Evolutionary conservation across 2,888 invertebrate genomes (phyloP).

Genomic region (Ectobius pallidus): DNA sequence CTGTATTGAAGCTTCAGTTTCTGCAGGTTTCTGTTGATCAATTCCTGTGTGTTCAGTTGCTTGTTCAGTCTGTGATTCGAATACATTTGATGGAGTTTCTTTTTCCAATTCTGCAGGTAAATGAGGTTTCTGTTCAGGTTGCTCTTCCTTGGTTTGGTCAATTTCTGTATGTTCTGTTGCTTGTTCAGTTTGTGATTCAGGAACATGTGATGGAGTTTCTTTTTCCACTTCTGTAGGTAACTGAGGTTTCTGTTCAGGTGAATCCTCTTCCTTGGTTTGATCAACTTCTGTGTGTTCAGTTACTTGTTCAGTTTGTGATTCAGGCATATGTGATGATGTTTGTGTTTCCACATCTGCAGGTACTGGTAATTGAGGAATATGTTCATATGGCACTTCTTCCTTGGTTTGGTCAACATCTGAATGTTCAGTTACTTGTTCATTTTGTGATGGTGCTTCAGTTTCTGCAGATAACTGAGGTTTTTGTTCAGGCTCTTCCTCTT

Average conservation of each 20-base stretch:
- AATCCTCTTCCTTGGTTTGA: not conserved
- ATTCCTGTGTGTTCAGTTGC: not conserved
- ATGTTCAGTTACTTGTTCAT: slow-evolving; percentile 12
- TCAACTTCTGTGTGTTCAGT: not conserved
- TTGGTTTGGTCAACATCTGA: not conserved
- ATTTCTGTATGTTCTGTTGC: not conserved
- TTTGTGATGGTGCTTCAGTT: not conserved
- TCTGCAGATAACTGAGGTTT: too few species aligned
- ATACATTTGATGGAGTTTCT: not conserved
- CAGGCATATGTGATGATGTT: too few species aligned
- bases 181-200: slow-evolving; percentile 10
- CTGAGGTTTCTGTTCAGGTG: not conserved
- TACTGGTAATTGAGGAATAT: not conserved
- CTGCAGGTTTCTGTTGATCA: not conserved
- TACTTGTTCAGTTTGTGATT: slow-evolving; percentile 16
- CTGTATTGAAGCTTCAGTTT: not conserved
- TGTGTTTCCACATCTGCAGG: slow-evolving; percentile 1
- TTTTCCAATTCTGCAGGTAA: slow-evolving; percentile 32
- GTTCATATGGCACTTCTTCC: not conserved
- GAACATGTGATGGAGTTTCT: slow-evolving; percentile 28
- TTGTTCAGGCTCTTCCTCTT: slow-evolving; percentile 16
- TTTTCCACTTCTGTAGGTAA: not conserved
- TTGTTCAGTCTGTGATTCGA: not conserved
- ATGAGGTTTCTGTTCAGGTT: slow-evolving; percentile 32
- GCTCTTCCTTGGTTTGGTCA: slow-evolving; percentile 25